Evolutionary conservation across 1,140 invertebrate species (phyloP), one percentile per base, ranked within the genome.

Genomic region (Ylistrum balloti): DNA sequence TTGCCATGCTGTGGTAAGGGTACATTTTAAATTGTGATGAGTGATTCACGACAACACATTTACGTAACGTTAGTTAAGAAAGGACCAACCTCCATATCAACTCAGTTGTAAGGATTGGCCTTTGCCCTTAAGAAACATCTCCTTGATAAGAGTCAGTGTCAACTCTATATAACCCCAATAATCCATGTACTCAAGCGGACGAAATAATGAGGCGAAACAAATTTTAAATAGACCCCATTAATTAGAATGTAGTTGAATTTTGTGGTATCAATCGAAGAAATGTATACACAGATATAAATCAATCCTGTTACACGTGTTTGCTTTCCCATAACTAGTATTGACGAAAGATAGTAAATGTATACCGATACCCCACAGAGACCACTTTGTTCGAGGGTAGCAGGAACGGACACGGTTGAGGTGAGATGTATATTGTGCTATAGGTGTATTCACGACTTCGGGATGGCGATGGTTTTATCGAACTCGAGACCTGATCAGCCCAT

Each of bases 361-460:
- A 74, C 22, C n/a, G 56, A 5, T 28, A 74, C 15, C 22, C 56
- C n/a, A 74, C 22, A 74, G 28, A 74, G 56, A 74, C 5, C 22
- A 5, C 22, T 74, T 74, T 22, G 17, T 74, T 7, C 28, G 17
- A 45, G 22, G n/a, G 22, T 28, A 74, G 56, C 56, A 1, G 56
- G 56, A 74, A 74, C 56, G 56, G 20, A 17, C 41, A 45, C 9
- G 56, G 56, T n/a, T 28, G 20, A 74, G 56, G 56, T 28, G 5
- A n/a, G n/a, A 74, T 74, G 56, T 74, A n/a, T 74, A 74, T 74
- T 9, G 56, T n/a, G 56, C n/a, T n/a, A n/a, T 74, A 28, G 56
- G 56, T 5, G 56, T 74, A 28, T 9, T n/a, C 2, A 28, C n/a
- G 56, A 28, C 56, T n/a, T 17, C 56, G n/a, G n/a, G 56, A 74